Percentiles rank a stretch among this genome's conserved stretches.
Evolutionary conservation across 2,888 invertebrate species (phyloP).

Genomic region (Eurois occulta): DNA sequence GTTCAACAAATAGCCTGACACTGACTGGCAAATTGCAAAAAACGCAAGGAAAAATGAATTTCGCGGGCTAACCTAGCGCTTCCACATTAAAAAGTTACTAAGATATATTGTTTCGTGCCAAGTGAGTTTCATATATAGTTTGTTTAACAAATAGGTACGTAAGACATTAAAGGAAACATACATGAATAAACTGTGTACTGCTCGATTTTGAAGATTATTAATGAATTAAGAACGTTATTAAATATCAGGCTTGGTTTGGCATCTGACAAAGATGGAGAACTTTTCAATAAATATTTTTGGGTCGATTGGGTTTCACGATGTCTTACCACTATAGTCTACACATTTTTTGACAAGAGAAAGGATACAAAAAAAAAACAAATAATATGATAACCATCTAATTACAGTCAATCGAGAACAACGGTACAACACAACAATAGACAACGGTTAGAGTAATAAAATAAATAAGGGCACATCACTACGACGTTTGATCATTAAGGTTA

Average conservation of each 20-base stretch:
- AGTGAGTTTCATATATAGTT: neutral
- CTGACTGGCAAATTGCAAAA: too few relatives aligned
- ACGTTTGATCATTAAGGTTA: constrained; percentile 61
- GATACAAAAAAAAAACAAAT: constrained; percentile 23
- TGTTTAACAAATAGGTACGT: neutral
- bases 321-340: neutral
- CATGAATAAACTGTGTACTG: neutral
- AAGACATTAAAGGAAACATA: neutral
- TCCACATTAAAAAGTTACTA: neutral
- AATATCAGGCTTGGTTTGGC: neutral
- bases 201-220: neutral
- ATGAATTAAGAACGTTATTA: neutral
- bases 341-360: constrained; percentile 18
- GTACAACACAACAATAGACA: constrained; percentile 48
- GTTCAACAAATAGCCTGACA: too few relatives aligned
- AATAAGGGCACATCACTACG: constrained; percentile 61
- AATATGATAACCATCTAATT: constrained; percentile 41
- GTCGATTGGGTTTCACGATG: neutral
- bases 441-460: constrained; percentile 59
- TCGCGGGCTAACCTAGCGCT: too few relatives aligned
- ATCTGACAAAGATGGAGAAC: neutral
- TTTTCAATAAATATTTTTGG: neutral
- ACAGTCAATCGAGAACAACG: constrained; percentile 38
- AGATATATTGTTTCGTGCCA: neutral
- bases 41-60: too few relatives aligned